Conservation (phyloP, 2,888 invertebrate genomes). For the Erynnis tages region DNA sequence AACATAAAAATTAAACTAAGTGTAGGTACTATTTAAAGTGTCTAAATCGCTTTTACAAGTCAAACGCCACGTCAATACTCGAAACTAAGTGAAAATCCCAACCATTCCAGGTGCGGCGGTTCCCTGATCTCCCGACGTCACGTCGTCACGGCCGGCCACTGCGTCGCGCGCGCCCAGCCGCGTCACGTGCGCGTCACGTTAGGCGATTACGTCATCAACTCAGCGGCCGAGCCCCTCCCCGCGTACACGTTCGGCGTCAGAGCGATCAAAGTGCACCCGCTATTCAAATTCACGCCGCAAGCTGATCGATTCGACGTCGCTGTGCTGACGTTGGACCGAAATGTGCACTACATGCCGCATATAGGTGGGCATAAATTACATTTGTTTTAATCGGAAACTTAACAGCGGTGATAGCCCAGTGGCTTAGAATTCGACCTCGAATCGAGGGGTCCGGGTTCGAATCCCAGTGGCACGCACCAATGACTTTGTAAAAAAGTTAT, state of each 20-base stretch:
- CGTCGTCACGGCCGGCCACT: slow-evolving; percentile 97
- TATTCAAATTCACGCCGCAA: slow-evolving; percentile 92
- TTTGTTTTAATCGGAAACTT: no score
- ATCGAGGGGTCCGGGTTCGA: no score
- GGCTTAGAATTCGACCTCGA: no score
- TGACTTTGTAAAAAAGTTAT: no score
- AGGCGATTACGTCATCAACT: slow-evolving; percentile 96
- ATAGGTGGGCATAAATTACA: no score
- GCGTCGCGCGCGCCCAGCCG: slow-evolving; percentile 94
- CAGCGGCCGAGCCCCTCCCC: slow-evolving; percentile 93
- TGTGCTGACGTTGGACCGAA: slow-evolving; percentile 91
- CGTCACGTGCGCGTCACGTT: slow-evolving; percentile 95
- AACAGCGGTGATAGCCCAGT: no score
- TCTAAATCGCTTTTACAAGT: no score
- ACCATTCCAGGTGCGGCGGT: slow-evolving; percentile 89
- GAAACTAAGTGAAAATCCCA: no score
- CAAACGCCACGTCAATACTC: no score
- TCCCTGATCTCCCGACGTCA: slow-evolving; percentile 94
- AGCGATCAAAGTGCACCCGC: slow-evolving; percentile 93
- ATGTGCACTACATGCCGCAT: slow-evolving; percentile 95
- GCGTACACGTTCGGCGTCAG: slow-evolving; percentile 96
- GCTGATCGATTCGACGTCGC: slow-evolving; percentile 96
- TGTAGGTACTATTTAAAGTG: no score
- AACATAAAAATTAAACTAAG: no score
- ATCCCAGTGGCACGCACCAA: no score